Conservation (phyloP, 2,113 vertebrate genomes). For the Callipepla squamata region DNA sequence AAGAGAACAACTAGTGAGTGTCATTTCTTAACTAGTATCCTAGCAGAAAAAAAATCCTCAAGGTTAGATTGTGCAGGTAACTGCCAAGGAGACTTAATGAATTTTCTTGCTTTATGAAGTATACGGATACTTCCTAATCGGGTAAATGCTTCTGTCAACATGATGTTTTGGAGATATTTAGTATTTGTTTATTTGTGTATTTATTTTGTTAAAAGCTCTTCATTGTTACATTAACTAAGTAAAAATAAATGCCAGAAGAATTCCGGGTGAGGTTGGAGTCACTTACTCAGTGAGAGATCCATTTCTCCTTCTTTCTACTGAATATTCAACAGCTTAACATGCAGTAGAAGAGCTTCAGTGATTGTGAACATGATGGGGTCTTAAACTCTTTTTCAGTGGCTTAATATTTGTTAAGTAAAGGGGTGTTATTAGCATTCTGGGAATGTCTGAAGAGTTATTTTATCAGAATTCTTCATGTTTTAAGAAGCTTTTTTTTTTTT, state of each 20-base stretch:
- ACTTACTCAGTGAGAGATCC: not conserved
- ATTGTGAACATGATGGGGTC: not conserved
- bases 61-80: not conserved
- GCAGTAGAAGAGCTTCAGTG: not conserved
- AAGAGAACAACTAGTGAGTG: not conserved
- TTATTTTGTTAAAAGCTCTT: not conserved
- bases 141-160: not conserved
- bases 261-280: not conserved
- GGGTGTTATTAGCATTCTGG: not conserved
- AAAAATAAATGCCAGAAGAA: not conserved
- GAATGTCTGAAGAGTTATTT: not conserved
- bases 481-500: fast-evolving
- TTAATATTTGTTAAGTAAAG: not conserved
- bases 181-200: not conserved
- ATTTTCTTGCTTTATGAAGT: not conserved
- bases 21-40: not conserved
- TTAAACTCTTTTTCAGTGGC: not conserved
- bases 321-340: not conserved
- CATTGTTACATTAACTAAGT: not conserved
- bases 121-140: not conserved
- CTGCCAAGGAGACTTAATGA: not conserved
- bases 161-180: not conserved
- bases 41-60: not conserved
- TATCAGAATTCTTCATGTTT: not conserved
- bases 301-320: not conserved